Conservation (phyloP, 2,113 vertebrate genomes). For the Cygnus atratus region DNA sequence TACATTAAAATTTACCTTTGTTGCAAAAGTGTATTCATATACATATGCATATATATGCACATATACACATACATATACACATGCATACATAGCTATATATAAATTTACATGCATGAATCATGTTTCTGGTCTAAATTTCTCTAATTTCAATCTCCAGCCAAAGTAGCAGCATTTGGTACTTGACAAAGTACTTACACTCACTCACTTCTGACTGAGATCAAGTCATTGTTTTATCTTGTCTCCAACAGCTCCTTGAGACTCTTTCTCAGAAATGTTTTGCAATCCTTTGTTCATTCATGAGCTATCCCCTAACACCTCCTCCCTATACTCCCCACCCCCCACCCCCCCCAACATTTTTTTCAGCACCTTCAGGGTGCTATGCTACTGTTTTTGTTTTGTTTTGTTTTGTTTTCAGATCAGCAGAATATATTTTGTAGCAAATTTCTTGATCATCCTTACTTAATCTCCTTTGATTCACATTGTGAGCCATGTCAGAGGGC, state of each 20-base stretch:
- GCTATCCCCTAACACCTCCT: not conserved
- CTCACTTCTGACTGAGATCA: conserved; percentile 44
- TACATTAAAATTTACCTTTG: conserved; percentile 6
- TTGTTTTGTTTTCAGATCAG: not conserved
- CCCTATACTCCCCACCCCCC: too few species aligned
- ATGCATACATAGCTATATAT: not conserved
- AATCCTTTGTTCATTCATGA: not conserved
- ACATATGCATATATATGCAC: not conserved
- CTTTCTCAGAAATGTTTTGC: not conserved
- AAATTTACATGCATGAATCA: not conserved
- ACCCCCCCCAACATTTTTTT: too few species aligned
- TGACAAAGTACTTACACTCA: conserved; percentile 49
- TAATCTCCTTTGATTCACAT: not conserved
- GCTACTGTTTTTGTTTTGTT: not conserved
- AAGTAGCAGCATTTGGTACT: conserved; percentile 19
- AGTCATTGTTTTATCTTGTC: conserved; percentile 41
- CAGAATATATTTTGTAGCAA: not conserved
- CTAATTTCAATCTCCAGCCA: conserved; percentile 49
- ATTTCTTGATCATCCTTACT: accelerated
- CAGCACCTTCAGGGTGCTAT: not conserved
- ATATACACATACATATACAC: not conserved
- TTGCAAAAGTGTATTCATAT: not conserved
- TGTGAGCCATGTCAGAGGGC: not conserved
- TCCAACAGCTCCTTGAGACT: conserved; percentile 24
- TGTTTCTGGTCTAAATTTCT: conserved; percentile 51